phyloP scores from a whole-genome alignment of 2,113 vertebrate genomes.

The Montifringilla adamsi region DNA sequence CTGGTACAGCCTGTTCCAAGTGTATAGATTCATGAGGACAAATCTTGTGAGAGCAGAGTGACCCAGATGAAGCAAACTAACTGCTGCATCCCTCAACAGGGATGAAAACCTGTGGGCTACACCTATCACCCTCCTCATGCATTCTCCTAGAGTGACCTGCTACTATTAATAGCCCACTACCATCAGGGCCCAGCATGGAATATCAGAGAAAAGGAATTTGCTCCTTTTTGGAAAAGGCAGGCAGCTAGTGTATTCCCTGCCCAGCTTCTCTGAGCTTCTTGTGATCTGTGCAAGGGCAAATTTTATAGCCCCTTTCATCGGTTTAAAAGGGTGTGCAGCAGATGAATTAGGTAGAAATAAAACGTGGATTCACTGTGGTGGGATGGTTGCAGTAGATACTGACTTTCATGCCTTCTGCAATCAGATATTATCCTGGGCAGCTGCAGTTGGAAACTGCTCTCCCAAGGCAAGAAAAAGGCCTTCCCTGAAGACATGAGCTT shows the following conservation, averaged over 20 bases:
- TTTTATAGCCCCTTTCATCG: fast-evolving
- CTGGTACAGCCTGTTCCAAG: not conserved
- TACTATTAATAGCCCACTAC: not conserved
- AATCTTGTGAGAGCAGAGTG: not conserved
- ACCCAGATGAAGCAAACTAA: not conserved
- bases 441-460: not conserved
- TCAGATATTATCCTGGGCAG: not conserved
- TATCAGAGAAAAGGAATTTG: not conserved
- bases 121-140: not conserved
- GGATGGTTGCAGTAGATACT: not conserved
- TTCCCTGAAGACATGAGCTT: not conserved
- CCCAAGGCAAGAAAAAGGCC: not conserved
- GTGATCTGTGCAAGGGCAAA: not conserved
- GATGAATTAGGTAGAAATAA: not conserved
- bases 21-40: not conserved
- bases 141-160: not conserved
- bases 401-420: not conserved
- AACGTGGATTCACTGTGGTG: not conserved
- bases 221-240: not conserved
- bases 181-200: not conserved
- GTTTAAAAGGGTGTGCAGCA: not conserved
- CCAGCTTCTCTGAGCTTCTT: not conserved
- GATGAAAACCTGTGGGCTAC: not conserved
- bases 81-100: not conserved
- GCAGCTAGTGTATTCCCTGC: not conserved